A percentile compares a stretch with the other conserved stretches of the same genome.
phyloP scores from a whole-genome alignment of 2,113 vertebrate species.

The Abramis brama region DNA sequence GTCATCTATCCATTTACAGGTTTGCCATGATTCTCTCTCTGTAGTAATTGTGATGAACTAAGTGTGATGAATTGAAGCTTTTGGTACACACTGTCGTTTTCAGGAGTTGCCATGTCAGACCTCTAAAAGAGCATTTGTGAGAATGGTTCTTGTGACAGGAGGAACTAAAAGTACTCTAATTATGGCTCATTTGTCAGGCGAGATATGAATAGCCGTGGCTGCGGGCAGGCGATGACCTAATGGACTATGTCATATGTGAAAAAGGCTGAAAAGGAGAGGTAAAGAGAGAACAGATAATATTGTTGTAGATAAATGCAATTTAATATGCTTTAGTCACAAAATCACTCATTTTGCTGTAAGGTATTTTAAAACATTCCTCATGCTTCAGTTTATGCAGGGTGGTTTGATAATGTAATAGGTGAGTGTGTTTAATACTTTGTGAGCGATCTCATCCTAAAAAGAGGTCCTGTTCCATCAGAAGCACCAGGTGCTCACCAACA shows the following conservation, averaged over 20 bases:
- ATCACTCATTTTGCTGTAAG: neutral
- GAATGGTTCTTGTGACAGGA: slow-evolving; percentile 10
- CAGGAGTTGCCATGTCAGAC: neutral
- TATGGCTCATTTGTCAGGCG: slow-evolving; percentile 28
- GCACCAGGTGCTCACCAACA: slow-evolving; percentile 18
- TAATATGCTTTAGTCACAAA: neutral
- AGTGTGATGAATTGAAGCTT: neutral
- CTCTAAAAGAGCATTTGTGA: neutral
- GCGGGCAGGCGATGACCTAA: slow-evolving; percentile 38
- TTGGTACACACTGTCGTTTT: neutral
- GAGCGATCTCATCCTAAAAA: neutral
- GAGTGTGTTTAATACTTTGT: neutral
- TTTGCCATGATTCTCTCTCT: neutral
- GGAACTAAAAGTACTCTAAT: slow-evolving; percentile 18
- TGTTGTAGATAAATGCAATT: neutral
- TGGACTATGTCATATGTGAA: slow-evolving; percentile 25
- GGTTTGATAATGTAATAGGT: neutral
- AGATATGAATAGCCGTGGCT: slow-evolving; percentile 44
- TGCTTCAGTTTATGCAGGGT: neutral
- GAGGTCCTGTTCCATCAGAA: neutral
- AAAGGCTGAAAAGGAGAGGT: neutral
- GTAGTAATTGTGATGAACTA: neutral
- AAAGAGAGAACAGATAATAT: neutral
- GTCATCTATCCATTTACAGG: neutral
- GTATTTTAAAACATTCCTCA: neutral